Conservation (phyloP, 1,140 invertebrate species). For the Drosophila willistoni region DNA sequence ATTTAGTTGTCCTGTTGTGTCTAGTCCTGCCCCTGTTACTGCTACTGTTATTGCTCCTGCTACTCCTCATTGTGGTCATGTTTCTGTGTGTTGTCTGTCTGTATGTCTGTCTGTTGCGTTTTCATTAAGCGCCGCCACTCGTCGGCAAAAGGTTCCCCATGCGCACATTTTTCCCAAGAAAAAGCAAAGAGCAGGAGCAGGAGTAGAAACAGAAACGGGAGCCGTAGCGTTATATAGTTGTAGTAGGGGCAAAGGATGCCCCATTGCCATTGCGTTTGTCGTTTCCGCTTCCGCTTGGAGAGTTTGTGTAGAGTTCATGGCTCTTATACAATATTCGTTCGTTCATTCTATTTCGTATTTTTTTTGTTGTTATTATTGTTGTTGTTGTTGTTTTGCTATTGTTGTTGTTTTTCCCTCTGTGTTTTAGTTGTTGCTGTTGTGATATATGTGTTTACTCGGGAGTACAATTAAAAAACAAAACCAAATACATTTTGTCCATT, state of each 20-base stretch:
- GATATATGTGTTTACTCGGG: conserved; percentile 77
- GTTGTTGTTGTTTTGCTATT: conserved; percentile 13
- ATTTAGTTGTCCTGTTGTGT: conserved; percentile 54
- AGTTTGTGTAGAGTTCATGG: conserved; percentile 68
- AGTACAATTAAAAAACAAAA: conserved; percentile 71
- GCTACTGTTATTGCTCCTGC: conserved; percentile 11
- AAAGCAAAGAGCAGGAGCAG: conserved; percentile 26
- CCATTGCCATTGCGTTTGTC: conserved; percentile 62
- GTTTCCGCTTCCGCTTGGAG: conserved; percentile 75
- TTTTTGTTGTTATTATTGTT: conserved; percentile 5
- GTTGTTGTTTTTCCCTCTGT: too few species aligned
- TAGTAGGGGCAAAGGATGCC: conserved; percentile 12
- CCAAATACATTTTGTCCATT: conserved; percentile 71
- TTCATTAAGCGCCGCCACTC: conserved; percentile 77
- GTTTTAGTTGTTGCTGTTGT: conserved; percentile 40
- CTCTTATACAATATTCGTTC: conserved; percentile 30
- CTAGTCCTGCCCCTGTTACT: conserved; percentile 5
- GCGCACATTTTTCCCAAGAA: conserved; percentile 60
- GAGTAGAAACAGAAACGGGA: conserved; percentile 19
- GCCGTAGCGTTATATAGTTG: conserved; percentile 6
- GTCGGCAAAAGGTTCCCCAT: conserved; percentile 62
- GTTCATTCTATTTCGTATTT: conserved; percentile 21
- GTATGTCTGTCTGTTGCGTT: conserved; percentile 70
- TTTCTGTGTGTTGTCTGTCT: conserved; percentile 45
- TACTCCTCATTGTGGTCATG: conserved; percentile 37